Base-by-base conservation (phyloP, 2,888 invertebrate species). In the Polydesmus complanatus region DNA sequence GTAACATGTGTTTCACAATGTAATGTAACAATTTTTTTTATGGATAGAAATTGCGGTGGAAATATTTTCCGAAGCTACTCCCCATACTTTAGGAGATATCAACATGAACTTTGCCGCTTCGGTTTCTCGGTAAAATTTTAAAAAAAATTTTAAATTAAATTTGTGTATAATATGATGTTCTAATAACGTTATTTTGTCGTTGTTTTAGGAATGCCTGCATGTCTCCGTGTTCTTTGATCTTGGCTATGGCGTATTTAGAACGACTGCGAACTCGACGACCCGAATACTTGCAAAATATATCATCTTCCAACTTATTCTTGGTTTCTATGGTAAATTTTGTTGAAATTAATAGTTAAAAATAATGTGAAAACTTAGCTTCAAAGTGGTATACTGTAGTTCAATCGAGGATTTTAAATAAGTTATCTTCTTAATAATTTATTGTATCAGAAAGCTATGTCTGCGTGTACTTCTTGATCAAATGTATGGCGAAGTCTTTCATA, bases 171-270 rank as follows among this genome's bases (percentile, higher is more conserved):
- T n/a, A n/a, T n/a, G n/a, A n/a, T n/a, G n/a, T n/a, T n/a, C 75
- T 90, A 70, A 85, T 88, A 70, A 81, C 87, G 62, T 76, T 91
- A 69, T 84, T 84, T 71, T 80, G 83, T 65, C 84, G 85, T 68
- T 83, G 84, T 68, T 84, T 83, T 61, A 81, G 86, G 70, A 82
- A 84, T 69, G 88, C 92, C 3, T 88, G 86, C 73, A 85, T 91
- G 65, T 89, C 92, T 8, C 94, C 96, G 0, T 92, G 92, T 73
- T 89, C 94, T 18, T 80, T 97, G 60, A 87, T 96, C 67, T 81
- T 96, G 69, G 94, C 96, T 27, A 79, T 97, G 70, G 80, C 96
- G 53, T 97, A 97, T 76, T 79, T 96, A 68, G 94, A 96, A 77
- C 82, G 95, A 66, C 80, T 97, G 60, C 85, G 87, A 72, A 68